phyloP scores from a whole-genome alignment of 2,113 vertebrate genomes.

The Xerus inauris region DNA sequence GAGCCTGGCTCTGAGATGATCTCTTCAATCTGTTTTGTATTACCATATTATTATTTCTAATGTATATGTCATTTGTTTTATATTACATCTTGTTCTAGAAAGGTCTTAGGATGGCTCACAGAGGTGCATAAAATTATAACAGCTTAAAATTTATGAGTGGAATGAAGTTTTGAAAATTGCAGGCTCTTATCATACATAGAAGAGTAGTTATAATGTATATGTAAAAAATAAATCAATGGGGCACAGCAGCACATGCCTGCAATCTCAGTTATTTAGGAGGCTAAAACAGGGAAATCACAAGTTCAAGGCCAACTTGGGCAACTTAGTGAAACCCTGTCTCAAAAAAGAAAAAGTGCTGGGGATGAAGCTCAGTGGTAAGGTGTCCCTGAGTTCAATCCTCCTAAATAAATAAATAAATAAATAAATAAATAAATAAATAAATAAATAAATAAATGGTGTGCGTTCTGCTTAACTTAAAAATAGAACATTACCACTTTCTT shows the following conservation, averaged over 20 bases:
- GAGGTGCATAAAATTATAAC: neutral
- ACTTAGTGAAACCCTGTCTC: neutral
- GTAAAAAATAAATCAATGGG: neutral
- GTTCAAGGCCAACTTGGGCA: neutral
- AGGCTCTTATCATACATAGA: neutral
- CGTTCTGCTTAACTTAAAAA: neutral
- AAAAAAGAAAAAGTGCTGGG: neutral
- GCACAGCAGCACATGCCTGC: too few relatives aligned
- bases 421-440: neutral
- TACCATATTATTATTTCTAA: neutral
- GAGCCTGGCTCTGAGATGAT: neutral
- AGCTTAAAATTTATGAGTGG: slow-evolving; percentile 41
- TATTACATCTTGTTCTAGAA: neutral
- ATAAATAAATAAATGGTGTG: neutral
- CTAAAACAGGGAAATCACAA: neutral
- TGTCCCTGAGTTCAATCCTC: neutral
- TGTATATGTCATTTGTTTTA: neutral
- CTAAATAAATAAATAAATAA: neutral
- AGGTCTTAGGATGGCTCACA: neutral
- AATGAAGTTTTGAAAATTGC: neutral
- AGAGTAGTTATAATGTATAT: neutral
- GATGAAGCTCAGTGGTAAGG: neutral
- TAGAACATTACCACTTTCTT: neutral
- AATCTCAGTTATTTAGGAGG: neutral
- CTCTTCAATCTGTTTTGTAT: neutral